Percentiles rank a stretch among this genome's conserved stretches.
Evolutionary conservation across 2,797 vertebrate species (phyloP).

Genomic region (Bradypodion pumilum): DNA sequence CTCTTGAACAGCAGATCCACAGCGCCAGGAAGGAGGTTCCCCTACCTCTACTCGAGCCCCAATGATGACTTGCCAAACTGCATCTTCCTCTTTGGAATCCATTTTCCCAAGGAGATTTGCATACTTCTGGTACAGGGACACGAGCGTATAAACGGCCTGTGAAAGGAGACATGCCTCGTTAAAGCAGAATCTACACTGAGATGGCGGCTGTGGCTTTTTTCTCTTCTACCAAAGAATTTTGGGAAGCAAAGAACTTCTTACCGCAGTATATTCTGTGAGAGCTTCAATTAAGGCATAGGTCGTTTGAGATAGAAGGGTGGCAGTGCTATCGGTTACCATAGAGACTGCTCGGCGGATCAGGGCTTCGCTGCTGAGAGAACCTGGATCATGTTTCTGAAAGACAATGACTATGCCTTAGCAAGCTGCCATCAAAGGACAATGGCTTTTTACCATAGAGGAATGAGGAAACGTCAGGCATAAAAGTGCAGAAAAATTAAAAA

Average conservation of each 20-base stretch:
- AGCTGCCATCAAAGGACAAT: rapidly evolving
- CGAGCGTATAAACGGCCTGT: constrained; percentile 91
- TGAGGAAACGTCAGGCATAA: not conserved
- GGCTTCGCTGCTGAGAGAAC: constrained; percentile 86
- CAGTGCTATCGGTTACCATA: constrained; percentile 90
- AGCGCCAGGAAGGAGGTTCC: not conserved
- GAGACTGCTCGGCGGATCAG: constrained; percentile 88
- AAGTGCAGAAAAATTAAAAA: not conserved
- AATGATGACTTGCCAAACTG: constrained; percentile 95
- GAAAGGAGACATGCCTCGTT: constrained; percentile 19
- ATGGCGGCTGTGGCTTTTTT: too few relatives aligned
- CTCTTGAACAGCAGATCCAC: not conserved
- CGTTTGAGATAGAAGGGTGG: constrained; percentile 91
- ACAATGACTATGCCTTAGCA: not conserved
- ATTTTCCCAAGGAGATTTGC: constrained; percentile 86
- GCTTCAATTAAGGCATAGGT: constrained; percentile 89
- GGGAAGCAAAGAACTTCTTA: constrained; percentile 56
- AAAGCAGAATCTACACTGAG: too few relatives aligned
- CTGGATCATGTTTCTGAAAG: constrained; percentile 79
- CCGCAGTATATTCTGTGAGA: constrained; percentile 89
- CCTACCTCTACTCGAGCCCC: constrained; percentile 90
- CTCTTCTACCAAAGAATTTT: not conserved
- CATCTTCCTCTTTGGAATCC: constrained; percentile 85
- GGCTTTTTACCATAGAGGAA: not conserved
- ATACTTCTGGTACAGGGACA: constrained; percentile 89